Evolutionary conservation across 2,888 invertebrate genomes (phyloP), one percentile per base, ranked within the genome.

Genomic region (Cabera pusaria): DNA sequence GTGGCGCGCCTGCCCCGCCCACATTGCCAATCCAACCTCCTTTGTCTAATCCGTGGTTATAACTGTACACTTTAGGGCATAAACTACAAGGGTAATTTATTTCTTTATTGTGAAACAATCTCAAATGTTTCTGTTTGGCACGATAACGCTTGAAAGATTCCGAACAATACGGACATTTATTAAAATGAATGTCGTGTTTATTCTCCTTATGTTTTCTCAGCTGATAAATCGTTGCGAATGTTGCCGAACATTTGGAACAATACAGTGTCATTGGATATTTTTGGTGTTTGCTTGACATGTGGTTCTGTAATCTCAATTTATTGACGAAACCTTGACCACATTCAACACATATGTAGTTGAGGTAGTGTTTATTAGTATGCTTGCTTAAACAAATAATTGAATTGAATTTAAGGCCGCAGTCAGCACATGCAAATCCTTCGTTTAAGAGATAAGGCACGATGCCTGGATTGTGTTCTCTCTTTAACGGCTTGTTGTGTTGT

Each of bases 61-160:
- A 4, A 85, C 75, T 0, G 79, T n/a, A n/a, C n/a, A 84, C 75
- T 0, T 80, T 64, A 0, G 77, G 24, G 29, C 87, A 88, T 6
- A 82, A 53, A 10, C 65, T 71, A 36, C 87, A 88, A 0, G 76
- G 72, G 27, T 80, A 87, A 10, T 82, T 78, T 0, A 82, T 58
- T 22, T 72, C 77, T 6, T 27, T 39, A 5, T 14, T 18, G 11
- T 51, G 50, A 12, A 25, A 20, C 2, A 32, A 2, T 6, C 45
- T 51, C 2, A 45, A 29, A 47, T 70, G 70, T 8, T 56, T 64
- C 5, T 58, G 42, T 40, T 77, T 59, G 12, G 67, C 61, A 0
- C 53, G 50, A 27, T 76, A 79, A 0, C 55, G 49, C 43, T 68
- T 68, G 17, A 80, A 82, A 0, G 56, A 62, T 9, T 67, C 66